Evolutionary conservation across 92 coral and sea anemone genomes (phyloP).

Genomic region (Hydrozoanthus gracilis): DNA sequence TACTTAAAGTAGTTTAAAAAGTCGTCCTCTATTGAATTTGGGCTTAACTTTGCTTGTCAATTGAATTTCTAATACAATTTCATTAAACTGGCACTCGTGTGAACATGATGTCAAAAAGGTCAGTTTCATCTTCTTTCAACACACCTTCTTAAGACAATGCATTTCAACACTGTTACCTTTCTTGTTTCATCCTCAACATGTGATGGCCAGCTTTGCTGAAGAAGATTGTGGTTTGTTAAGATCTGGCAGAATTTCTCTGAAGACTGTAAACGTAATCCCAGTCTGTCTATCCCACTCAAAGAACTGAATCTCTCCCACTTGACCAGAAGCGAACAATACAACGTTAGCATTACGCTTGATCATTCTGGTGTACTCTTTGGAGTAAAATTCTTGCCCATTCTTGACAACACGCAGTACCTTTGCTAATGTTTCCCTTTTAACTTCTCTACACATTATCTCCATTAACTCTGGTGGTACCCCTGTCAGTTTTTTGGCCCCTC

Average conservation of each 20-base stretch:
- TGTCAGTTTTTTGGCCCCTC: conserved; percentile 51
- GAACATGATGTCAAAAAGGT: no score
- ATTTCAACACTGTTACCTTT: no score
- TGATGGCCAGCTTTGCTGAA: conserved; percentile 61
- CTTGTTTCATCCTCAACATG: conserved; percentile 53
- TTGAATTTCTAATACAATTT: no score
- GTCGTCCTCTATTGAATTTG: no score
- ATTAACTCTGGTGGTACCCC: conserved; percentile 44
- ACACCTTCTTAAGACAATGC: no score
- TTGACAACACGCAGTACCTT: conserved; percentile 50
- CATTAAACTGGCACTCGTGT: no score
- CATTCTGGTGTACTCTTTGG: conserved; percentile 65
- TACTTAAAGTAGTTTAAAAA: no score
- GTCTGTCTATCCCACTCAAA: conserved; percentile 44
- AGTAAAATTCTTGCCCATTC: conserved; percentile 54
- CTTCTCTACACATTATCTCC: conserved; percentile 35
- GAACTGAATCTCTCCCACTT: conserved; percentile 57
- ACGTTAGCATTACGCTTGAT: conserved; percentile 48
- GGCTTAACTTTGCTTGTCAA: no score
- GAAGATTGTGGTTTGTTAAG: conserved; percentile 55
- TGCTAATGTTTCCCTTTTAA: conserved; percentile 4
- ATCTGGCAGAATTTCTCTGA: conserved; percentile 51
- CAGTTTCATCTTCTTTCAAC: no score
- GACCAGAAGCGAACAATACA: conserved; percentile 52
- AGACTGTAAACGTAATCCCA: conserved; percentile 38